These are phyloP conservation scores for Chroicocephalus ridibundus DNA, from an alignment of 2,113 vertebrate genomes.

Conservation along the genomic window DNA sequence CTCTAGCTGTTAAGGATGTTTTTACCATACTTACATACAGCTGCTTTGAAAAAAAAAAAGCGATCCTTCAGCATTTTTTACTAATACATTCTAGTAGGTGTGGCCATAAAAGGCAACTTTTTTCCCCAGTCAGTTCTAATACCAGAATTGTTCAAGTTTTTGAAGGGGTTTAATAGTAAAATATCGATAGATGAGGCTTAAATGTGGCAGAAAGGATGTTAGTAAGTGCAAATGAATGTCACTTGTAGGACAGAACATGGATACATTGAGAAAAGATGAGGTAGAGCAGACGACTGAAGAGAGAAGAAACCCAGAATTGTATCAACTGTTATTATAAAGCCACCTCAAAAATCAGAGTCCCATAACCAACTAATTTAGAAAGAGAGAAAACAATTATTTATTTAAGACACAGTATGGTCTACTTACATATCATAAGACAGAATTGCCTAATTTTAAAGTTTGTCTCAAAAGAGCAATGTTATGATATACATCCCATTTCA, in stretches of 20 bases:
- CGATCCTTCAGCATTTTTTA: background rate
- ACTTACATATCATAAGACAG: constrained; percentile 75
- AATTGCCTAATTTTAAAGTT: constrained; percentile 72
- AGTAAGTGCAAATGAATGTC: constrained; percentile 67
- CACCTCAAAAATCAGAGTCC: constrained; percentile 69
- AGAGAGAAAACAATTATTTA: constrained; percentile 74
- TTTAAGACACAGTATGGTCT: constrained; percentile 77
- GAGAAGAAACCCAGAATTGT: background rate
- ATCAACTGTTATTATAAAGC: constrained; percentile 10
- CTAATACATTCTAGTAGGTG: background rate
- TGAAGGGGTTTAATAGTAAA: background rate
- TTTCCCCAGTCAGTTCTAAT: background rate
- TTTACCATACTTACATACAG: background rate
- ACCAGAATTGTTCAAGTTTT: constrained; percentile 4
- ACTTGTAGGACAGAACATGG: constrained; percentile 65
- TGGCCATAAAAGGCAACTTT: background rate
- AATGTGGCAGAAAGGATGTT: constrained; percentile 56
- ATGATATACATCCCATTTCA: constrained; percentile 73
- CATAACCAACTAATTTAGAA: constrained; percentile 70
- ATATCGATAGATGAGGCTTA: background rate
- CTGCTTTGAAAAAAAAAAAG: background rate
- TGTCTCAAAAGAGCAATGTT: constrained; percentile 72
- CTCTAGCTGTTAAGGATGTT: background rate
- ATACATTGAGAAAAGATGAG: constrained; percentile 60
- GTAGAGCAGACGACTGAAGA: constrained; percentile 44